phyloP scores from a whole-genome alignment of 2,797 vertebrate species.

The Clarias pachynema region DNA sequence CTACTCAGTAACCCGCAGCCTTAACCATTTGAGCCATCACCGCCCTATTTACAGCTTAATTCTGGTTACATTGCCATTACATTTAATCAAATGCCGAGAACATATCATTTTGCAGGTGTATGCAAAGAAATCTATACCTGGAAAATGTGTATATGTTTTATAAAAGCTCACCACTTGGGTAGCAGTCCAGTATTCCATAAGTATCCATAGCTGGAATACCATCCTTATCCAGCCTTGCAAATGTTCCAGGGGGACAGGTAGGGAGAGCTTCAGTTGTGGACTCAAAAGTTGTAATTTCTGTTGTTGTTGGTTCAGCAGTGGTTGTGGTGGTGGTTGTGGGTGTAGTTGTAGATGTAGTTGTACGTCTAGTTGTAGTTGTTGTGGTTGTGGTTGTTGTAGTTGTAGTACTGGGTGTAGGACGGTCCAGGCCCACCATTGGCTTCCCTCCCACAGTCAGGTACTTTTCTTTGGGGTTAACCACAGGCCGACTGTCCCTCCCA shows the following conservation, averaged over 20 bases:
- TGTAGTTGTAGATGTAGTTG: slow-evolving; percentile 66
- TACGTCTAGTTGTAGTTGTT: slow-evolving; percentile 67
- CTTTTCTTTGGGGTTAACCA: slow-evolving; percentile 91
- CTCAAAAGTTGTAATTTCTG: slow-evolving; percentile 75
- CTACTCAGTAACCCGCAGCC: too few species aligned
- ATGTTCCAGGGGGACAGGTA: slow-evolving; percentile 89
- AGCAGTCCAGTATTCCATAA: slow-evolving; percentile 85
- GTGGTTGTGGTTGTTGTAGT: slow-evolving; percentile 68
- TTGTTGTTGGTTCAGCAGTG: slow-evolving; percentile 75
- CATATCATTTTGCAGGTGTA: background rate
- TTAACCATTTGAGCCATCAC: too few species aligned
- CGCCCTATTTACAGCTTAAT: background rate
- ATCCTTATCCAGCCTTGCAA: slow-evolving; percentile 77
- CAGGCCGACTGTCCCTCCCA: slow-evolving; percentile 86
- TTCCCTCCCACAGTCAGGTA: slow-evolving; percentile 92
- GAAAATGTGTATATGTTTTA: background rate
- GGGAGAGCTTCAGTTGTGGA: slow-evolving; percentile 67
- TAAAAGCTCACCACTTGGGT: slow-evolving; percentile 82
- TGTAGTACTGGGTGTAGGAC: slow-evolving; percentile 74
- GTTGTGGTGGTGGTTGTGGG: slow-evolving; percentile 73
- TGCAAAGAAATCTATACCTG: background rate
- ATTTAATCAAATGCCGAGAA: background rate
- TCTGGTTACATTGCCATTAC: background rate
- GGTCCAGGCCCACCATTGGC: slow-evolving; percentile 88
- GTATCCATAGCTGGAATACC: slow-evolving; percentile 80